A percentile compares a stretch with the other conserved stretches of the same genome.
These are phyloP conservation scores for Oncorhynchus gorbuscha DNA, from an alignment of 2,113 vertebrate genomes.

Conservation along the genomic window DNA sequence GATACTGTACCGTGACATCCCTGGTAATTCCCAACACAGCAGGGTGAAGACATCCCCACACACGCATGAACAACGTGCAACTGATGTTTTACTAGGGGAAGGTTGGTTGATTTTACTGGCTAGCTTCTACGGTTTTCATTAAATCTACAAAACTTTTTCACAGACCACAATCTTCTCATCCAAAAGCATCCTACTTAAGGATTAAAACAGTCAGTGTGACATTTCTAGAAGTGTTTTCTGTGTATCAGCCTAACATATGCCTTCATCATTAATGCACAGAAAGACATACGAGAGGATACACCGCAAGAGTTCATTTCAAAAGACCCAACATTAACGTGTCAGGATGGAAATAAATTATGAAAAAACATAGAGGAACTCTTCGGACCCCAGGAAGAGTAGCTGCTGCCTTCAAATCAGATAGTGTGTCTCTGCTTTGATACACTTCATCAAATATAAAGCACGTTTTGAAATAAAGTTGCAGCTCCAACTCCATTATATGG, in stretches of 20 bases:
- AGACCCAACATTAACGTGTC: slow-evolving; percentile 42
- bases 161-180: neutral
- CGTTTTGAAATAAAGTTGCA: slow-evolving; percentile 25
- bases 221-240: slow-evolving; percentile 15
- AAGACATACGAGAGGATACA: slow-evolving; percentile 6
- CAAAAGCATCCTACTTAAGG: neutral
- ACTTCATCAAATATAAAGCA: slow-evolving; percentile 37
- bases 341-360: slow-evolving; percentile 40
- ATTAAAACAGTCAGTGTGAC: slow-evolving; percentile 15
- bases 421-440: slow-evolving; percentile 34
- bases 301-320: slow-evolving; percentile 32
- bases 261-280: slow-evolving; percentile 32
- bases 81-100: neutral
- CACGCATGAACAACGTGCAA: neutral
- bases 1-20: no score
- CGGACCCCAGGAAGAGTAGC: no score
- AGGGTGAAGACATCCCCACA: neutral
- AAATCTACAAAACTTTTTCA: neutral
- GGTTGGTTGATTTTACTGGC: slow-evolving; percentile 1
- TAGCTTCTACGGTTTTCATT: neutral
- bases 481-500: slow-evolving; percentile 19
- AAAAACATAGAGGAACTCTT: slow-evolving; percentile 19
- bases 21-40: neutral
- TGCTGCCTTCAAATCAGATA: slow-evolving; percentile 6
- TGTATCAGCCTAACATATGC: slow-evolving; percentile 21